These are phyloP conservation scores for Phrynosoma blainvillii DNA, from an alignment of 2,113 vertebrate species.

Conservation along the genomic window DNA sequence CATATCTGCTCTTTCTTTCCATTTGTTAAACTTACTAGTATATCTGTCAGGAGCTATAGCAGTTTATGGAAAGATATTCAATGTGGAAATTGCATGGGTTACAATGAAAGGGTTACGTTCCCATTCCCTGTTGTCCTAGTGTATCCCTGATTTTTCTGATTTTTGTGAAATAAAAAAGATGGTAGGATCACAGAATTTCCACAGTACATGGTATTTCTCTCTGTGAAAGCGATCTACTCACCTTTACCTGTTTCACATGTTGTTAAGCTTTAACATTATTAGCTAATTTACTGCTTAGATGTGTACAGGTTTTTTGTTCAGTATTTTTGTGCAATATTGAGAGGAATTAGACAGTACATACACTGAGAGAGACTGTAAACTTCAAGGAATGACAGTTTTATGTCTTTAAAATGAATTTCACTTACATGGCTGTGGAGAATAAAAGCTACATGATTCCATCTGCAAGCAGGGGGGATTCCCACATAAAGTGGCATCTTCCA, in stretches of 20 bases:
- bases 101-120: too few species aligned
- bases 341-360: neutral
- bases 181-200: neutral
- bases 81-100: too few species aligned
- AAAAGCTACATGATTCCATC: constrained; percentile 76
- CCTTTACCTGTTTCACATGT: neutral
- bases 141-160: too few species aligned
- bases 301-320: neutral
- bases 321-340: neutral
- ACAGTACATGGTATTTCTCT: neutral
- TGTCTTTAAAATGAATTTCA: constrained; percentile 30
- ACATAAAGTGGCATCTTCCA: constrained; percentile 82
- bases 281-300: neutral
- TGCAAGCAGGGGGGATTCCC: constrained; percentile 76
- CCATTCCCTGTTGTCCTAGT: too few species aligned
- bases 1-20: neutral
- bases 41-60: too few species aligned
- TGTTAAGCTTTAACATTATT: neutral
- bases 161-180: too few species aligned
- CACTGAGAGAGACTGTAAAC: neutral
- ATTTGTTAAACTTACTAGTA: neutral
- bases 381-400: neutral
- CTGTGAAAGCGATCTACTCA: neutral
- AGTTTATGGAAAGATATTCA: too few species aligned
- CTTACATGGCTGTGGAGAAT: constrained; percentile 79